phyloP scores from a whole-genome alignment of 1,140 invertebrate species.

The Drosophila kurseongensis region DNA sequence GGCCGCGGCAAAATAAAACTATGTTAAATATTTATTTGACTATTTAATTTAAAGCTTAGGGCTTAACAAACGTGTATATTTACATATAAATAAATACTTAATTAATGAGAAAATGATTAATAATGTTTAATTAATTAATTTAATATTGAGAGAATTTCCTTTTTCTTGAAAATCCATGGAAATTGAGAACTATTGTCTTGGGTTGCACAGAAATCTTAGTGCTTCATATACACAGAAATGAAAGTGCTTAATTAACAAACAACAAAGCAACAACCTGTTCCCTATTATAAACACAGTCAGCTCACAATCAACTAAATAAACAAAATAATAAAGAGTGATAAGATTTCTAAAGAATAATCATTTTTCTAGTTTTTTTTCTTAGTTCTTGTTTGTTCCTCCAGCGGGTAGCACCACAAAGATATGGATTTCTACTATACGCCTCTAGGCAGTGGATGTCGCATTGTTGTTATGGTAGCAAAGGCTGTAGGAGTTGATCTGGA shows the following conservation, averaged over 20 bases:
- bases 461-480: slow-evolving; percentile 83
- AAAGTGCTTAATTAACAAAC: too few species aligned
- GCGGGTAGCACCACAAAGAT: background rate
- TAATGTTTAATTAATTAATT: too few species aligned
- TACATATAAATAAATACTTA: background rate
- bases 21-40: background rate
- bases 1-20: slow-evolving; percentile 1
- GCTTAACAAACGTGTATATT: background rate
- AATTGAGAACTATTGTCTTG: too few species aligned
- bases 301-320: too few species aligned
- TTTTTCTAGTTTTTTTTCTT: background rate
- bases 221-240: too few species aligned
- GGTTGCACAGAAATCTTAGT: too few species aligned
- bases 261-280: too few species aligned
- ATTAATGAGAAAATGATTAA: too few species aligned
- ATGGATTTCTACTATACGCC: slow-evolving; percentile 56
- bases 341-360: background rate
- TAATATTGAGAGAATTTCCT: too few species aligned
- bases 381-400: slow-evolving; percentile 4
- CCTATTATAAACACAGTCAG: too few species aligned
- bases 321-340: background rate
- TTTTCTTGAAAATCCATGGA: too few species aligned
- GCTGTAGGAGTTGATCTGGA: slow-evolving; percentile 84
- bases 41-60: background rate
- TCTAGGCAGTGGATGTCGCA: slow-evolving; percentile 76